Percentiles rank a stretch among this genome's conserved stretches.
These are phyloP conservation scores for Drosophila pachea DNA, from an alignment of 1,140 invertebrate species.

Conservation along the genomic window DNA sequence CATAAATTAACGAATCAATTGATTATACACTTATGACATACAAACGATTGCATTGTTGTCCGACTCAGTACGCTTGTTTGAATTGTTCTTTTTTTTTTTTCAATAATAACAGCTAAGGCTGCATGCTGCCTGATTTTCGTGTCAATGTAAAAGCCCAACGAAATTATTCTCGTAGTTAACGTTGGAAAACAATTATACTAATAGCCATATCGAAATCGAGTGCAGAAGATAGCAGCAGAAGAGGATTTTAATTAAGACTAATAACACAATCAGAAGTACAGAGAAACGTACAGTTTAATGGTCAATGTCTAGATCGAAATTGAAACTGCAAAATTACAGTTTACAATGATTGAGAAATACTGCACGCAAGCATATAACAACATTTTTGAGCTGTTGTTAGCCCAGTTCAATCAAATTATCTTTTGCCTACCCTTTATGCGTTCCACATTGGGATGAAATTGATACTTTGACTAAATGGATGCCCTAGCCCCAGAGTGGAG, in stretches of 20 bases:
- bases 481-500: not conserved
- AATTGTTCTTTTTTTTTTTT: not conserved
- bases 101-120: too few species aligned
- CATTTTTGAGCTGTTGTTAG: slow-evolving; percentile 12
- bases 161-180: too few species aligned
- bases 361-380: slow-evolving; percentile 24
- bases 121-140: too few species aligned
- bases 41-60: slow-evolving; percentile 6
- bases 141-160: too few species aligned
- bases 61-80: slow-evolving; percentile 9
- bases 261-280: slow-evolving; percentile 16
- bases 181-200: too few species aligned
- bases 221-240: not conserved
- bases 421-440: slow-evolving; percentile 29
- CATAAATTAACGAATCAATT: slow-evolving; percentile 76
- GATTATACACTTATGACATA: slow-evolving; percentile 13
- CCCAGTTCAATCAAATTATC: slow-evolving; percentile 68
- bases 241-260: slow-evolving; percentile 25
- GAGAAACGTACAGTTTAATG: not conserved
- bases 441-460: slow-evolving; percentile 56
- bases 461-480: slow-evolving; percentile 66
- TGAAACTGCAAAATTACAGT: slow-evolving; percentile 25
- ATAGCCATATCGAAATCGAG: not conserved
- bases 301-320: not conserved
- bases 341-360: slow-evolving; percentile 20